Conservation (phyloP, 2,113 vertebrate species). For the Serinus canaria region DNA sequence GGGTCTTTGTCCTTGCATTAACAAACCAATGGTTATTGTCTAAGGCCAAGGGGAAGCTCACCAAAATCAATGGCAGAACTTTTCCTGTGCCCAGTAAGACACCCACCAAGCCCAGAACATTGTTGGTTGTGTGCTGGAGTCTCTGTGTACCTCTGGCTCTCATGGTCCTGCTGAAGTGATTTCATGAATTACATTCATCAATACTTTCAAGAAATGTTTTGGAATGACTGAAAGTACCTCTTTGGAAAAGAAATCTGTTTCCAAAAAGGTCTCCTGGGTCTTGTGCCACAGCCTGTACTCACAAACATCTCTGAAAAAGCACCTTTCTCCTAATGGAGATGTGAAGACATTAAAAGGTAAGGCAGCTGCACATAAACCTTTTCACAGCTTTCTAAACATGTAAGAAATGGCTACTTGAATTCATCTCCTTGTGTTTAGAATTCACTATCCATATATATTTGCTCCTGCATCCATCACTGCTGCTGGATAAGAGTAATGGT, state of each 20-base stretch:
- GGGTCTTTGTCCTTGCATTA: background rate
- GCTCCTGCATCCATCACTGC: background rate
- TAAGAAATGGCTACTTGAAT: background rate
- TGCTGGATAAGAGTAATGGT: background rate
- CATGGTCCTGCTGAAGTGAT: background rate
- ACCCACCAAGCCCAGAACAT: background rate
- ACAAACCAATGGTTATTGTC: background rate
- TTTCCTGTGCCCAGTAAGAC: background rate
- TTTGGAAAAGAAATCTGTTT: background rate
- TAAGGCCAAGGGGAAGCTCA: background rate
- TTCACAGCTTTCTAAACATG: background rate
- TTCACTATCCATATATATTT: background rate
- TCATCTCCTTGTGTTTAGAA: background rate
- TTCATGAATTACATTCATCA: background rate
- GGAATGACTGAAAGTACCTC: background rate
- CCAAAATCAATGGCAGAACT: background rate
- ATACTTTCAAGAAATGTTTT: background rate
- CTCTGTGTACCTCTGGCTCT: background rate
- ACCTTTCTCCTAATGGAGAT: background rate
- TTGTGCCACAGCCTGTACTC: accelerated
- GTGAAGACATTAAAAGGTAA: background rate
- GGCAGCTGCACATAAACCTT: background rate
- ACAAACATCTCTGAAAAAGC: background rate
- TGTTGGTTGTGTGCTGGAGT: background rate
- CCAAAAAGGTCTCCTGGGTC: background rate